A percentile compares a stretch with the other conserved stretches of the same genome.
phyloP scores from a whole-genome alignment of 1,140 invertebrate species.

The Homarus americanus region DNA sequence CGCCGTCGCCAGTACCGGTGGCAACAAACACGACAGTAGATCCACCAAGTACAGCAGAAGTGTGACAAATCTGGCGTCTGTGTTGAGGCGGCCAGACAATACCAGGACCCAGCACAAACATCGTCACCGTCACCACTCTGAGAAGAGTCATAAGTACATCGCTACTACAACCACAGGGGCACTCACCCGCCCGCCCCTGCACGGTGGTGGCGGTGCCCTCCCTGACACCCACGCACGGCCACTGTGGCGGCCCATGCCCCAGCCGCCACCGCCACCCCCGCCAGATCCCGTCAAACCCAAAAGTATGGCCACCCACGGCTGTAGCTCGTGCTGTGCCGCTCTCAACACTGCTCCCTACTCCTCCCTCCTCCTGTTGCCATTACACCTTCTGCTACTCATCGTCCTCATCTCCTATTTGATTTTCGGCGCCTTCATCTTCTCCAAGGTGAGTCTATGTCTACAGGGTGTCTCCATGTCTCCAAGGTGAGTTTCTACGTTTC shows the following conservation, averaged over 20 bases:
- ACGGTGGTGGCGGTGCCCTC: background rate
- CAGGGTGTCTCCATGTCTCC: no score
- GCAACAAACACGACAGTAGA: background rate
- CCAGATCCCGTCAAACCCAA: slow-evolving; percentile 4
- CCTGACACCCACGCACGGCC: slow-evolving; percentile 20
- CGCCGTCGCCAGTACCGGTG: background rate
- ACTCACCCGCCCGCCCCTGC: background rate
- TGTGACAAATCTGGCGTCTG: slow-evolving; percentile 11
- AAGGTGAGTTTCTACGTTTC: no score
- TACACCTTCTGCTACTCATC: slow-evolving; percentile 38
- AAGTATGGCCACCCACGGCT: background rate
- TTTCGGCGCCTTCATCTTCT: slow-evolving; percentile 43
- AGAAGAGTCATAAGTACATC: slow-evolving; percentile 52
- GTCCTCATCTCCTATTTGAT: slow-evolving; percentile 14
- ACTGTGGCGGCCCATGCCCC: slow-evolving; percentile 20
- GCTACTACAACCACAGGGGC: no score
- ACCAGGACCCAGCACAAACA: background rate
- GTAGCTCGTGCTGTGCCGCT: slow-evolving; percentile 10
- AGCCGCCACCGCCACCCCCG: background rate
- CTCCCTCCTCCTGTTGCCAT: slow-evolving; percentile 27
- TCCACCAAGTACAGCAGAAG: slow-evolving; percentile 15
- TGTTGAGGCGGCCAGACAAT: background rate
- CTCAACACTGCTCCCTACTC: slow-evolving; percentile 9
- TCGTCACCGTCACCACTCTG: background rate
- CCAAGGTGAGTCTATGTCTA: slow-evolving; percentile 16